Evolutionary conservation across 2,113 vertebrate species (phyloP).

Genomic region (Amphiprion ocellaris): DNA sequence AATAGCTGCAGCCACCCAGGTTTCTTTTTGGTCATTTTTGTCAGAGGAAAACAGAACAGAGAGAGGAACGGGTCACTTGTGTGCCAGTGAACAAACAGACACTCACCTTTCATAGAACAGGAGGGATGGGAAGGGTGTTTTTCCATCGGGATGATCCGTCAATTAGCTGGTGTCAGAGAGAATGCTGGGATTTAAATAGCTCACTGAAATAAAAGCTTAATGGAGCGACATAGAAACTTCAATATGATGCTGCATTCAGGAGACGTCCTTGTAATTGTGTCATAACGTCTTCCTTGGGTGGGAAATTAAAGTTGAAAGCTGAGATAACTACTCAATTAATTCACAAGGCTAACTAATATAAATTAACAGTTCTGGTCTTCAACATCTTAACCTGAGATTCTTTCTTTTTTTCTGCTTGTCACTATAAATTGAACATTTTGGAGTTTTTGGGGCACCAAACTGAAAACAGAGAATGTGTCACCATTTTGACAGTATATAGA

Average conservation of each 20-base stretch:
- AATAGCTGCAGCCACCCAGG: conserved; percentile 59
- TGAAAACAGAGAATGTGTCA: neutral
- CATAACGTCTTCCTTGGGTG: neutral
- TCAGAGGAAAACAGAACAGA: conserved; percentile 27
- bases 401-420: neutral
- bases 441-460: neutral
- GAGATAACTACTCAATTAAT: neutral
- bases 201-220: neutral
- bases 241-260: neutral
- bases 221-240: neutral
- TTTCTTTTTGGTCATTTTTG: conserved; percentile 59
- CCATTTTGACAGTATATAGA: neutral
- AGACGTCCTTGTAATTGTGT: neutral
- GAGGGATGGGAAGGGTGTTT: conserved; percentile 23
- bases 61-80: conserved; percentile 39
- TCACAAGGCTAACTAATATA: neutral
- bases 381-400: neutral
- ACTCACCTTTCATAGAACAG: conserved; percentile 32
- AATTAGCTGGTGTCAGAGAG: conserved; percentile 21
- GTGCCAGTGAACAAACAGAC: conserved; percentile 46
- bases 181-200: conserved; percentile 32
- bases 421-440: neutral
- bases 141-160: conserved; percentile 27
- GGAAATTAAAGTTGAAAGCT: neutral
- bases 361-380: neutral